Evolutionary conservation across 2,797 vertebrate species (phyloP).

Genomic region (Halcyon leucocephala): DNA sequence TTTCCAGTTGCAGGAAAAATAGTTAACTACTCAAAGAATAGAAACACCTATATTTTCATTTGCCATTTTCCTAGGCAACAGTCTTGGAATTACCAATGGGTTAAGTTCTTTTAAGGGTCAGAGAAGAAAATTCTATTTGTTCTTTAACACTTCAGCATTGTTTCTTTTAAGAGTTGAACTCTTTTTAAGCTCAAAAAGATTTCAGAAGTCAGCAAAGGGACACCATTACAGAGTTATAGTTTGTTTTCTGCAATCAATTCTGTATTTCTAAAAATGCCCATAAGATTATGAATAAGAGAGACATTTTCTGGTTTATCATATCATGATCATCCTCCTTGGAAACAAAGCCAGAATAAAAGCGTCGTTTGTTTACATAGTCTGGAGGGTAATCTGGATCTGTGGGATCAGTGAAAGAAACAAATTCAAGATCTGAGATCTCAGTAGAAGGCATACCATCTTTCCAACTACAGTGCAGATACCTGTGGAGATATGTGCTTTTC

Average conservation of each 20-base stretch:
- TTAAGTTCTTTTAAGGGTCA: neutral
- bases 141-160: neutral
- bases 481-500: neutral
- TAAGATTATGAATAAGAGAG: neutral
- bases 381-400: neutral
- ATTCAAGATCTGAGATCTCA: neutral
- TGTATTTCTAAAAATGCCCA: neutral
- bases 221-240: neutral
- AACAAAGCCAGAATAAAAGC: neutral
- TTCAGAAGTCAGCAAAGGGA: neutral
- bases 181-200: neutral
- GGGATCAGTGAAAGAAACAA: neutral
- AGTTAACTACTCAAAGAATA: neutral
- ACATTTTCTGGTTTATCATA: neutral
- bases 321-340: fast-evolving
- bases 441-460: neutral
- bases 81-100: neutral
- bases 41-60: neutral
- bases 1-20: neutral
- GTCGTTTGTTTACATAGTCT: fast-evolving
- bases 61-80: neutral
- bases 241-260: neutral
- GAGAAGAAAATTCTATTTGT: neutral
- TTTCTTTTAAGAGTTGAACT: neutral
- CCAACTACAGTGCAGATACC: neutral